These are phyloP conservation scores for Callyntrura guangdongensis DNA, from an alignment of 2,888 invertebrate genomes.

Conservation along the genomic window DNA sequence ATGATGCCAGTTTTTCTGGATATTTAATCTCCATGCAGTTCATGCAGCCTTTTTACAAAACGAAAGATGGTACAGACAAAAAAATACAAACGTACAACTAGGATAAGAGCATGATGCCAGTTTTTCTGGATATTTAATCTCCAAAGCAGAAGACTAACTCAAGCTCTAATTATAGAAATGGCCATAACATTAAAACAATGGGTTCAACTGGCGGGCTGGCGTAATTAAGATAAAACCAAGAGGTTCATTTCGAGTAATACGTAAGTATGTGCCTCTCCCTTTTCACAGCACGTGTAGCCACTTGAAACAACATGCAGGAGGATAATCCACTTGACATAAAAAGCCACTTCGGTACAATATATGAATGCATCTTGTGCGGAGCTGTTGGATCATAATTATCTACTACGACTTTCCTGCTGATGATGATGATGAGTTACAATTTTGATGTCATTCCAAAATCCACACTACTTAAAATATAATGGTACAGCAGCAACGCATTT, in stretches of 20 bases:
- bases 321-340: not conserved
- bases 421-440: not conserved
- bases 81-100: too few relatives aligned
- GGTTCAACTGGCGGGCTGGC: not conserved
- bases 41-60: too few relatives aligned
- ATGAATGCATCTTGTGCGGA: too few relatives aligned
- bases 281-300: conserved; percentile 6
- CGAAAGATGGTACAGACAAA: too few relatives aligned
- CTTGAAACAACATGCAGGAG: not conserved
- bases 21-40: not conserved
- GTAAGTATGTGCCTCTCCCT: too few relatives aligned
- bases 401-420: not conserved
- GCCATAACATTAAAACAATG: conserved; percentile 22
- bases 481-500: not conserved
- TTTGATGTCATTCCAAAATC: not conserved
- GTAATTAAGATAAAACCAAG: conserved; percentile 37
- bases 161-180: conserved; percentile 19
- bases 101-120: too few relatives aligned
- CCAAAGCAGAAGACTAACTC: conserved; percentile 15
- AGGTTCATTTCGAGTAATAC: not conserved
- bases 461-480: not conserved
- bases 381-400: not conserved
- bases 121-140: not conserved
- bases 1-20: too few relatives aligned
- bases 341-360: not conserved